phyloP scores from a whole-genome alignment of 2,797 vertebrate genomes.

The Chiroxiphia lanceolata region DNA sequence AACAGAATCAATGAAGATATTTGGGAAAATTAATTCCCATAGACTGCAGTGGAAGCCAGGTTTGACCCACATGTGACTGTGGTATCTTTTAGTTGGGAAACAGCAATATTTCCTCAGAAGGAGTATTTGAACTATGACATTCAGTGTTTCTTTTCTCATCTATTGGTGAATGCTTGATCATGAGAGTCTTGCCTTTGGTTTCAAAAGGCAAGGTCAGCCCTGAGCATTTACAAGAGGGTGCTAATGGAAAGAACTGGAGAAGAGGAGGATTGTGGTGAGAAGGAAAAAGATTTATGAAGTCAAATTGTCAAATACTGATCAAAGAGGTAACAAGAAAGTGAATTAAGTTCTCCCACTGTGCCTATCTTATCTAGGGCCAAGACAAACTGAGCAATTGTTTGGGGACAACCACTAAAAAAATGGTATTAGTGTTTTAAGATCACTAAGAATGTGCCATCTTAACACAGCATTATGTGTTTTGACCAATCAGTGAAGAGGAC shows the following conservation, averaged over 20 bases:
- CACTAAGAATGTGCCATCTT: background rate
- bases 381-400: background rate
- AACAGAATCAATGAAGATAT: background rate
- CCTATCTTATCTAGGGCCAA: background rate
- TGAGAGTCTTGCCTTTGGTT: background rate
- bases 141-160: background rate
- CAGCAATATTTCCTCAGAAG: background rate
- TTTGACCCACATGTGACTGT: background rate
- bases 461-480: background rate
- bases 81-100: background rate
- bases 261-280: background rate
- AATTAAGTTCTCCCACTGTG: background rate
- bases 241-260: background rate
- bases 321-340: background rate
- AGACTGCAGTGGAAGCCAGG: background rate
- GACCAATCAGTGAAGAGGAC: background rate
- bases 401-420: background rate
- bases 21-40: background rate
- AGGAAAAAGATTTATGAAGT: background rate
- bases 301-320: background rate
- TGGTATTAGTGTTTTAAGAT: background rate
- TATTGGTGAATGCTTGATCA: background rate
- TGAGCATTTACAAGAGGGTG: background rate
- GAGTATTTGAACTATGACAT: background rate
- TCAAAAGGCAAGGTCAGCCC: background rate